Evolutionary conservation across 2,888 invertebrate genomes (phyloP).

Genomic region (Amiota communis): DNA sequence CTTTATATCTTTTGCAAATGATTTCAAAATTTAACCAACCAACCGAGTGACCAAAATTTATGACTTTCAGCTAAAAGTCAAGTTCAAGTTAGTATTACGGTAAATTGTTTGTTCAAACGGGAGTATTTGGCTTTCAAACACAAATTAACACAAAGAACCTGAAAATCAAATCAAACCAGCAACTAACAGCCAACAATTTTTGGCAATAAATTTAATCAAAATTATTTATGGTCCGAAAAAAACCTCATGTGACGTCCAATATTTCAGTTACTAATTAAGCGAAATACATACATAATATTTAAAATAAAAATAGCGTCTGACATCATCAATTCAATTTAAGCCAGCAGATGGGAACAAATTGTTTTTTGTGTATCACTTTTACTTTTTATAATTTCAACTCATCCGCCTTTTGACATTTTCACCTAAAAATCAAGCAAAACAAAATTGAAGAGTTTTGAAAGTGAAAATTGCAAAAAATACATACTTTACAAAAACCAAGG

Average conservation of each 20-base stretch:
- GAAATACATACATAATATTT: too few species aligned
- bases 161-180: too few species aligned
- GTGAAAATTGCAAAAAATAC: conserved; percentile 4
- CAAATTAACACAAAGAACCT: too few species aligned
- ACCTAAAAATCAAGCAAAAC: not conserved
- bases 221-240: not conserved
- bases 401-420: conserved; percentile 56
- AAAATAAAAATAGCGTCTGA: conserved; percentile 37
- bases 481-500: conserved; percentile 1
- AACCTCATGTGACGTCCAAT: too few species aligned
- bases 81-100: too few species aligned
- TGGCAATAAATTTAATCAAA: not conserved
- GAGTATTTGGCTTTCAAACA: too few species aligned
- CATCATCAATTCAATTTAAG: conserved; percentile 40
- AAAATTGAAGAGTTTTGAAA: not conserved
- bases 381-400: conserved; percentile 45
- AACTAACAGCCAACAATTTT: too few species aligned
- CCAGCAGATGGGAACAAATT: not conserved
- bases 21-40: not conserved
- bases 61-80: not conserved
- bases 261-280: conserved; percentile 4
- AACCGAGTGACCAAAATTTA: not conserved
- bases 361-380: conserved; percentile 47
- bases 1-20: not conserved
- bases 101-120: not conserved